phyloP scores from a whole-genome alignment of 1,140 invertebrate species.

The Arctopsyche grandis region DNA sequence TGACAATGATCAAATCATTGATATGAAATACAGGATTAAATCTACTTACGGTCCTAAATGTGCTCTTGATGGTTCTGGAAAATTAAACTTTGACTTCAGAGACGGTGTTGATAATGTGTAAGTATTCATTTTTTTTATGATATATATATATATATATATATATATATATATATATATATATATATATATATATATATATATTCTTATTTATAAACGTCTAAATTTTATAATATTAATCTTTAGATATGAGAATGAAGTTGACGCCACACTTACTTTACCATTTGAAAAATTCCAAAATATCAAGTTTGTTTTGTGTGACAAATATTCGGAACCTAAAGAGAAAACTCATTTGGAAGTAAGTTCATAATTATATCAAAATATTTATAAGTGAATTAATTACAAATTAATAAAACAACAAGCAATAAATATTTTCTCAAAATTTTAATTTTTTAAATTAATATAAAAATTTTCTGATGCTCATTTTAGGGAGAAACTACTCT shows the following conservation, averaged over 20 bases:
- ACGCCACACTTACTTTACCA: constrained; percentile 55
- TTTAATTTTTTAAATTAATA: too few relatives aligned
- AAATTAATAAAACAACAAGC: constrained; percentile 10
- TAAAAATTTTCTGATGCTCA: too few relatives aligned
- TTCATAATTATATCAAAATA: too few relatives aligned
- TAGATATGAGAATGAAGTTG: constrained; percentile 42
- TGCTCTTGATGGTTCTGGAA: constrained; percentile 56
- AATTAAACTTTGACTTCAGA: background rate
- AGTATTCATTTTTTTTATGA: background rate
- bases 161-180: background rate
- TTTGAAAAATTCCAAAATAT: constrained; percentile 63
- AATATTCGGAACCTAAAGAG: constrained; percentile 44
- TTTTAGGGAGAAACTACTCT: constrained; percentile 9
- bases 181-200: background rate
- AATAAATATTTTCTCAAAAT: background rate
- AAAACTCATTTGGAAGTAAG: constrained; percentile 58
- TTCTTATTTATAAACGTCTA: background rate
- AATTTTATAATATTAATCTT: constrained; percentile 26
- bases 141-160: background rate
- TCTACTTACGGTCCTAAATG: constrained; percentile 61
- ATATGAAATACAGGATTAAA: constrained; percentile 62
- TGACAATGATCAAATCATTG: constrained; percentile 54
- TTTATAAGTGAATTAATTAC: too few relatives aligned
- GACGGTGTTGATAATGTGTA: background rate
- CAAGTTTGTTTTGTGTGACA: constrained; percentile 54